Conservation (phyloP, 2,113 vertebrate genomes). For the Aythya baeri region DNA sequence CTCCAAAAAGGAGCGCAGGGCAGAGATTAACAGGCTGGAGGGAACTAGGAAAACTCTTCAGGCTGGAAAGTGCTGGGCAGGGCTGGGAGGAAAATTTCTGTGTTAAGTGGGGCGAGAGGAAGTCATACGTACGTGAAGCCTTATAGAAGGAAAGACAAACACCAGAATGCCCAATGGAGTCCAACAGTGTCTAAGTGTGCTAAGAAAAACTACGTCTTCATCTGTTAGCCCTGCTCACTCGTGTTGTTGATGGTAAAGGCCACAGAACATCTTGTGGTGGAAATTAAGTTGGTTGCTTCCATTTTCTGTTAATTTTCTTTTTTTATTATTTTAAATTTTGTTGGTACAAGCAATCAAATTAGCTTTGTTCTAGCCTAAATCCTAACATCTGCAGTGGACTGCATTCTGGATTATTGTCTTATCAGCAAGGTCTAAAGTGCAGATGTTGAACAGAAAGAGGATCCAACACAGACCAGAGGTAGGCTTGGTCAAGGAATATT, state of each 20-base stretch:
- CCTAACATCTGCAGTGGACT: neutral
- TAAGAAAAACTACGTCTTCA: neutral
- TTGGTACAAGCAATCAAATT: neutral
- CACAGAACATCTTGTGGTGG: neutral
- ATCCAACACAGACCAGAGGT: neutral
- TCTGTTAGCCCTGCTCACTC: neutral
- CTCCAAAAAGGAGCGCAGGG: neutral
- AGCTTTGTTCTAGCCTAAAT: neutral
- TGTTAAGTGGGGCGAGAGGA: neutral
- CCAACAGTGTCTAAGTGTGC: neutral
- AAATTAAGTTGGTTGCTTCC: neutral
- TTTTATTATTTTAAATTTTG: neutral
- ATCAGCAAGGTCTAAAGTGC: neutral
- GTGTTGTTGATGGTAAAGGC: neutral
- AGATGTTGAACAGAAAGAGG: neutral
- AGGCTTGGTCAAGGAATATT: neutral
- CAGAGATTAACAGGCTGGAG: neutral
- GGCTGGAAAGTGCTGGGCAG: neutral
- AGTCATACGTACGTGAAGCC: accelerated
- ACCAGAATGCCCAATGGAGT: neutral
- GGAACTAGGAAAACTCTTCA: neutral
- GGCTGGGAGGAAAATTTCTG: neutral
- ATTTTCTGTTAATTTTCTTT: neutral
- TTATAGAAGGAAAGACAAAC: neutral
- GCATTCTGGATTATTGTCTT: neutral